Percentiles rank a stretch among this genome's conserved stretches.
Conservation (phyloP, 2,888 invertebrate species). For the Morpho deidamia region DNA sequence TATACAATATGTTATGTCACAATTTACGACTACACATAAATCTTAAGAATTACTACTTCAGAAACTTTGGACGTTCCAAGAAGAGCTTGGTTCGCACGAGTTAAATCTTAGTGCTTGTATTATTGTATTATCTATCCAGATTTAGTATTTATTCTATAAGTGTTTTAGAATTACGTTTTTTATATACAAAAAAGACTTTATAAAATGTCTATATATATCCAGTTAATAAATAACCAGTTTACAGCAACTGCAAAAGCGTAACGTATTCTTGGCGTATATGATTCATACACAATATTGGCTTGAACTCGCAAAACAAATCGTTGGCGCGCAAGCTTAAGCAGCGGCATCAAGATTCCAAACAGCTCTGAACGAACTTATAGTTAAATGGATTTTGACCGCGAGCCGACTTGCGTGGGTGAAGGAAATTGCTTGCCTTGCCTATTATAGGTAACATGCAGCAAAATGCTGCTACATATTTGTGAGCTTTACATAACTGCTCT, state of each 20-base stretch:
- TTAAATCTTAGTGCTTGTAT: not conserved
- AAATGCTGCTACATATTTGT: constrained; percentile 20
- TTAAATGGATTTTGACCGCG: constrained; percentile 29
- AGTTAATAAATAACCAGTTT: not conserved
- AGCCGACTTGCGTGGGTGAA: constrained; percentile 23
- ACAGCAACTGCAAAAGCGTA: not conserved
- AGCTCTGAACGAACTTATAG: constrained; percentile 20
- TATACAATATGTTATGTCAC: too few relatives aligned
- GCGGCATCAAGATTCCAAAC: constrained; percentile 21
- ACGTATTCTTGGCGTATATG: not conserved
- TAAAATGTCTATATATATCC: not conserved
- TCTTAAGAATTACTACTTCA: not conserved
- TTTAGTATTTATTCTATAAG: too few relatives aligned
- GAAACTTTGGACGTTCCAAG: not conserved
- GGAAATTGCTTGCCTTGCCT: constrained; percentile 26
- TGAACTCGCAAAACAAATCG: constrained; percentile 7
- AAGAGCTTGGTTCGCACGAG: not conserved
- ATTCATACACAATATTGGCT: not conserved
- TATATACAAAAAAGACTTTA: too few relatives aligned
- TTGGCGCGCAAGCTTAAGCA: constrained; percentile 10
- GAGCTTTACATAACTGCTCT: constrained; percentile 18
- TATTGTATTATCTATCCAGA: too few relatives aligned
- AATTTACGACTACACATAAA: not conserved
- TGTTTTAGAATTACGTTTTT: too few relatives aligned
- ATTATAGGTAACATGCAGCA: constrained; percentile 28